Evolutionary conservation across 2,113 vertebrate species (phyloP).

Genomic region (Sigmodon hispidus): DNA sequence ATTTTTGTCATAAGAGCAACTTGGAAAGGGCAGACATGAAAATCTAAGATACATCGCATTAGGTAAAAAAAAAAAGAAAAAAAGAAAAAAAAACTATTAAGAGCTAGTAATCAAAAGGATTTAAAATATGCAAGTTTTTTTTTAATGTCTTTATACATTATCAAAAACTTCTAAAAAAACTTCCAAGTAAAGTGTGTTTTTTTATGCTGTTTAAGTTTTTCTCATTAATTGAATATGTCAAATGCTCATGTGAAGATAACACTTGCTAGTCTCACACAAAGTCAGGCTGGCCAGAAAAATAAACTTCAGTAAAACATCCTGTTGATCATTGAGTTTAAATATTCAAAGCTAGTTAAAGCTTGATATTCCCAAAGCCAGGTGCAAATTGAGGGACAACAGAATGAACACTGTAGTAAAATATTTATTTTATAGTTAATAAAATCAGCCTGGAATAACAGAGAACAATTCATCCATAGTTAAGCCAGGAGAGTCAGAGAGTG

Average conservation of each 20-base stretch:
- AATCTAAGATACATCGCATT: not conserved
- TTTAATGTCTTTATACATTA: too few relatives aligned
- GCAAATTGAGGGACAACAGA: not conserved
- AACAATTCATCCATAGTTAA: too few relatives aligned
- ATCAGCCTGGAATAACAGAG: too few relatives aligned
- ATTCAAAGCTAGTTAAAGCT: not conserved
- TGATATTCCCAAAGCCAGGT: not conserved
- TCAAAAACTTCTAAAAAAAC: not conserved
- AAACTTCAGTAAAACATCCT: too few relatives aligned
- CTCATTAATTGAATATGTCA: not conserved
- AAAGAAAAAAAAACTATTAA: accelerated
- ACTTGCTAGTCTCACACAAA: not conserved
- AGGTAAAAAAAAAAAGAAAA: accelerated
- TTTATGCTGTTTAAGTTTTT: not conserved
- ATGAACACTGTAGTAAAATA: too few relatives aligned
- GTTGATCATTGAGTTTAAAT: too few relatives aligned
- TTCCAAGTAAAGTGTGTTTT: not conserved
- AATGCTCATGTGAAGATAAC: not conserved
- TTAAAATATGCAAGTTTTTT: not conserved
- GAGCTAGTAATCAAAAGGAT: accelerated
- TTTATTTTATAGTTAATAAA: too few relatives aligned
- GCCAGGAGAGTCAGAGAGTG: too few relatives aligned
- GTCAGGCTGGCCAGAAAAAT: not conserved
- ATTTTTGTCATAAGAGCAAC: not conserved
- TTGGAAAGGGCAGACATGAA: not conserved